Evolutionary conservation across 2,797 vertebrate genomes (phyloP), one percentile per base, ranked within the genome.

Genomic region (Enteromius fasciolatus): DNA sequence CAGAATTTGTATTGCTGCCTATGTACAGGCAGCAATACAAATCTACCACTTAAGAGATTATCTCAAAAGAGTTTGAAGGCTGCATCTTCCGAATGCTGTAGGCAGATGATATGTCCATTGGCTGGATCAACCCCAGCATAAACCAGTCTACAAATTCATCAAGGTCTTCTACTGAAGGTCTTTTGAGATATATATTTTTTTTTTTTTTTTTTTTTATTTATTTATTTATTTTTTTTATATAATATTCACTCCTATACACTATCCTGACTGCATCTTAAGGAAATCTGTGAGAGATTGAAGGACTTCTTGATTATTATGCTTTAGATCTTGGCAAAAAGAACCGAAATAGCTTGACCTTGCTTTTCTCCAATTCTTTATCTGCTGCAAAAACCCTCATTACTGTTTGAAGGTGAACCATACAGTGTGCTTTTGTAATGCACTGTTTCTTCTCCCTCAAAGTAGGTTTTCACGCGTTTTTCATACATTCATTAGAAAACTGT

Each of bases 401-500:
- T 17, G 46, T 33, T 74, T 52, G 69, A 81, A 81, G 57, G 70
- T 66, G 73, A 74, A 52, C n/a, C 6, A 63, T 41, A 52, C 70
- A 66, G n/a, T 66, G 52, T 39, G 59, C 46, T 52, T 3, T 28
- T 74, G 6, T 74, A 54, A 41, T 81, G 46, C 15, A 10, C 44
- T 52, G 17, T 25, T 23, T 18, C 4, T 72, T n/a, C 10, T 59
- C 57, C 23, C 17, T n/a, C n/a, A 23, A 39, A 14, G 5, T n/a
- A 48, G 1, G 1, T 33, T 48, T 46, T 77, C 50, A 23, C 10
- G 2, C 10, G 17, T 61, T 23, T 31, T 14, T 14, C 59, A 33
- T 48, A 80, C 59, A 72, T 76, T 61, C 74, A 77, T 81, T 44
- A 81, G 50, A 73, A 70, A 78, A 41, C 76, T 7, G 61, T 77